Base-by-base conservation (phyloP, 1,140 invertebrate genomes). In the Diorhabda elongata region DNA sequence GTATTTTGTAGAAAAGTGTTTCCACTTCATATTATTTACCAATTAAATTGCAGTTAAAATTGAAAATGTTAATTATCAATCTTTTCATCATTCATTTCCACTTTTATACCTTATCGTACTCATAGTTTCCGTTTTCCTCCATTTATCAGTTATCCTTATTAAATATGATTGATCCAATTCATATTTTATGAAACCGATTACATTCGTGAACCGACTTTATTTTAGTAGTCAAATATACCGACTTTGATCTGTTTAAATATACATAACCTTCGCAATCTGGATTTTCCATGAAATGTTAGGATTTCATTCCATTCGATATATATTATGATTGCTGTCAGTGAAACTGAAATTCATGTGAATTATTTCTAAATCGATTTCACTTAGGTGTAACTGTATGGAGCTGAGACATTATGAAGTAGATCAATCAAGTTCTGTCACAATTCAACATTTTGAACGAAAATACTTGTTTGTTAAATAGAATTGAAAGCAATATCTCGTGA, bases 201-300 rank as follows among this genome's bases (percentile, higher is more conserved):
- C 61, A 52, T 52, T 52, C n/a, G n/a, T 6, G 2, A 52, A 52
- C 5, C 56, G 47, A 64, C 56, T 64, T 64, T 57, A 64, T 64
- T 64, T 64, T 41, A 47, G 9, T 26, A 57, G 63, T 45, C 47
- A 52, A 52, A 52, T 64, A 11, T 42, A n/a, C 58, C 6, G 52
- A 47, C 63, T 64, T 64, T 64, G 63, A 64, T 56, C 44, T 64
- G 63, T 56, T 64, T 64, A 64, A 64, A 64, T 64, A 64, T 64
- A 64, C 63, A 64, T 64, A 64, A 64, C 44, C 42, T 57, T 52
- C 8, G 44, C 52, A 64, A 64, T 64, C 63, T 56, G 5, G 63
- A n/a, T 57, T 52, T 42, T 6, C 58, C 8, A 11, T 42, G 58
- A 60, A 60, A 60, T 60, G 7, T 5, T 11, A 6, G 58, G 58